Evolutionary conservation across 2,113 vertebrate species (phyloP), one percentile per base, ranked within the genome.

Genomic region (Holacanthus passer): DNA sequence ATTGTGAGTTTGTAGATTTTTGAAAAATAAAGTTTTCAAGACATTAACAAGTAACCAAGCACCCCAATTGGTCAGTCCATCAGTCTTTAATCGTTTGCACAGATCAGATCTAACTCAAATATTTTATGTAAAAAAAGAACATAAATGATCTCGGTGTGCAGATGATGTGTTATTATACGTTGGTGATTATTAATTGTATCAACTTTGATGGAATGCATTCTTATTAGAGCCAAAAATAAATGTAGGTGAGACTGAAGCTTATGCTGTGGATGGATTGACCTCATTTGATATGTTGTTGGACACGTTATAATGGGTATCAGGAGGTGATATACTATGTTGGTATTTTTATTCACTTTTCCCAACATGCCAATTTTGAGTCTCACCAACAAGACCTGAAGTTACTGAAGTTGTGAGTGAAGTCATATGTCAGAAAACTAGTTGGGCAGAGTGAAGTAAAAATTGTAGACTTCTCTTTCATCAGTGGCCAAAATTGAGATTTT

Each of bases 401-500:
- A 31, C 24, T 48, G 20, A 35, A 35, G n/a, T 79, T 63, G 24
- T 35, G 8, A 65, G 16, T 70, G 2, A 78, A 59, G 22, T 77
- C 0, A 50, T 27, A n/a, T 56, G 13, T 64, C 19, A 63, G 31
- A 75, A 35, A 68, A 37, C 4, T 6, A 43, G 24, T 77, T 48
- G 4, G 7, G 68, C 5, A 13, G 9, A 58, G 19, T n/a, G n/a
- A 22, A 8, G 5, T n/a, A 60, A 37, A 50, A 58, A 32, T 1
- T 17, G 3, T 9, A 11, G 55, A 48, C 12, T 7, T 67, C 35
- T 55, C 8, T 70, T 72, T 79, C 58, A 73, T 63, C 27, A 0
- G 20, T 65, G 53, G 81, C 67, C 66, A 56, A 48, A 76, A 68
- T 7, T 37, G 10, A 85, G 81, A 73, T 77, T 70, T 89, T 83